Evolutionary conservation across 1,140 invertebrate genomes (phyloP), one percentile per base, ranked within the genome.

Genomic region (Pentalonia nigronervosa): DNA sequence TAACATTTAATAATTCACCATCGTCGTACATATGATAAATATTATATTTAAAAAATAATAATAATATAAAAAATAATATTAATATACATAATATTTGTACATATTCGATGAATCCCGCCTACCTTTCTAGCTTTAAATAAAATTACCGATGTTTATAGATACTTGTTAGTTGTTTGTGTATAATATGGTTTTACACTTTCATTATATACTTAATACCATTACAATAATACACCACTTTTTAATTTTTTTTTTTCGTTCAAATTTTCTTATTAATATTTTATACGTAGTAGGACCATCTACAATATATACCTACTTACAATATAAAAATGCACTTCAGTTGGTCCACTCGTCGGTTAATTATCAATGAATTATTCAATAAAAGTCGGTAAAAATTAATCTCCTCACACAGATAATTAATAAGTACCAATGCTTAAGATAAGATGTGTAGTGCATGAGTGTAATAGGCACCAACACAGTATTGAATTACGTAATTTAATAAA

Each of bases 371-470:
- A 41, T 53, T 56, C 34, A 41, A 56, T 36, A 53, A 56, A 56
- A 56, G 6, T 53, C 23, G 23, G 88, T 89, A 89, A 89, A 56
- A 89, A 36, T 41, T 21, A 56, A 89, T 56, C 88, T 89, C n/a
- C 87, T 89, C 50, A 7, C 36, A 45, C 20, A n/a, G 23, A 87
- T 87, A 87, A 87, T 48, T 30, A n/a, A 45, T 47, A 45, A 87
- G 45, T 87, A 87, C 21, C 1, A 6, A 45, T 87, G 20, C 84
- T 47, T 87, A 45, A 84, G 86, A 87, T 87, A 50, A 50, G 14
- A 48, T 20, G 11, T 87, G 11, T 87, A 87, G 4, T 86, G 11
- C 23, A 7, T 83, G 41, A 34, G 20, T 41, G 2, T 1, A 4
- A 41, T 1, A 41, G 41, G 41, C n/a, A n/a, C n/a, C n/a, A n/a